These are phyloP conservation scores for Vombatus ursinus DNA, from an alignment of 2,113 vertebrate genomes.

Conservation along the genomic window DNA sequence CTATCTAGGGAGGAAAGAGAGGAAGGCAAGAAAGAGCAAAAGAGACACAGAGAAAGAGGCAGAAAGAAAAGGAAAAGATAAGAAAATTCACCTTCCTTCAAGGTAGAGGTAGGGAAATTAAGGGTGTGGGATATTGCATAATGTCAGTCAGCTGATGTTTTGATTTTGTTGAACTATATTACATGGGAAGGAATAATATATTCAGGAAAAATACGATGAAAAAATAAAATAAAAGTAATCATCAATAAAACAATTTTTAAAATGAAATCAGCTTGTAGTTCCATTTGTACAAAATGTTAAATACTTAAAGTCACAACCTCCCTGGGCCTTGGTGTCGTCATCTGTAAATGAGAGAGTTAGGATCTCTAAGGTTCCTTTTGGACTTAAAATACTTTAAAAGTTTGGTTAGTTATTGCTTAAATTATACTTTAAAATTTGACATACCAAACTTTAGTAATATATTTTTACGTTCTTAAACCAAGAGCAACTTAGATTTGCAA, in stretches of 20 bases:
- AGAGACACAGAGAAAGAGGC: too few species aligned
- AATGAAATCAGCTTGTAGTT: neutral
- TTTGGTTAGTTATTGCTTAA: neutral
- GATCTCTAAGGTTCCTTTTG: neutral
- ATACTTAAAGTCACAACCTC: neutral
- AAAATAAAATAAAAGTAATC: neutral
- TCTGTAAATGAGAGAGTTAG: neutral
- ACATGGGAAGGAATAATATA: neutral
- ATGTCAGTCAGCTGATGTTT: neutral
- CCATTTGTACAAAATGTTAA: neutral
- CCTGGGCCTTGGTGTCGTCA: neutral
- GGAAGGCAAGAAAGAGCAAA: neutral
- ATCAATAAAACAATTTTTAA: neutral
- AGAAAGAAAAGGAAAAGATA: too few species aligned
- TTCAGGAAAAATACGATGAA: neutral
- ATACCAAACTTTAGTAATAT: neutral
- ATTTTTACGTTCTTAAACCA: slow-evolving; percentile 29
- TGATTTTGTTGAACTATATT: neutral
- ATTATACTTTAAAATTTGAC: neutral
- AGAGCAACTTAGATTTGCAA: slow-evolving; percentile 10
- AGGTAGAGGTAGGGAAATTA: neutral
- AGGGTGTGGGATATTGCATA: neutral
- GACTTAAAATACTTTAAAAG: neutral
- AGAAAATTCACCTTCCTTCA: neutral
- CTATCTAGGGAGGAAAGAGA: neutral